These are phyloP conservation scores for Ctenodactylus gundi DNA, from an alignment of 2,113 vertebrate species.

Conservation along the genomic window DNA sequence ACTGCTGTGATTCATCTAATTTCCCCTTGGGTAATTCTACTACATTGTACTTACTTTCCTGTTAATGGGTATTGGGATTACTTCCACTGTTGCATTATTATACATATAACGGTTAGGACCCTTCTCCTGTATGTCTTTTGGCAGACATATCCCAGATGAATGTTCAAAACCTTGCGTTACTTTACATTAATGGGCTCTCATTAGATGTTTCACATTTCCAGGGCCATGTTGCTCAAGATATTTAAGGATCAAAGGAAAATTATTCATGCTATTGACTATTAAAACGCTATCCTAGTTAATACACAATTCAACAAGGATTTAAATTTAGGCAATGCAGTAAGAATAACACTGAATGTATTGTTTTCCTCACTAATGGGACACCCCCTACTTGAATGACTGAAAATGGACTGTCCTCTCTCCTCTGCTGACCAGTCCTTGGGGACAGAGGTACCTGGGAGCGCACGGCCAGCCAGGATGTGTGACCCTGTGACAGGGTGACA, in stretches of 20 bases:
- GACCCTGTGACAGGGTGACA: not conserved
- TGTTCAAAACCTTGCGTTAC: not conserved
- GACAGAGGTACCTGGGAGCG: not conserved
- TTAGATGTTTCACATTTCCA: not conserved
- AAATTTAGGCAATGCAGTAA: not conserved
- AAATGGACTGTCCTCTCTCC: not conserved
- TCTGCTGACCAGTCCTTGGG: not conserved
- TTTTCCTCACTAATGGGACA: not conserved
- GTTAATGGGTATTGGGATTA: not conserved
- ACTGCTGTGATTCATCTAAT: not conserved
- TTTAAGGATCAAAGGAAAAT: not conserved
- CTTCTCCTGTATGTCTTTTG: not conserved
- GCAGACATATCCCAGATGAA: not conserved
- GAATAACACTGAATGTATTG: not conserved
- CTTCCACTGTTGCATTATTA: constrained; percentile 31
- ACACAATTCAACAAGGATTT: not conserved
- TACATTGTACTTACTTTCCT: not conserved
- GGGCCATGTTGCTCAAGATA: not conserved
- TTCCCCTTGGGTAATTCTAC: not conserved
- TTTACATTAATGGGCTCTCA: not conserved
- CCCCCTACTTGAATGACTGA: too few species aligned
- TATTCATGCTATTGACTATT: constrained; percentile 1
- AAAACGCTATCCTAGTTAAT: not conserved
- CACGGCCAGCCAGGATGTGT: not conserved
- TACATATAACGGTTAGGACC: not conserved